Evolutionary conservation across 2,797 vertebrate genomes (phyloP), one percentile per base, ranked within the genome.

Genomic region (Acipenser ruthenus): DNA sequence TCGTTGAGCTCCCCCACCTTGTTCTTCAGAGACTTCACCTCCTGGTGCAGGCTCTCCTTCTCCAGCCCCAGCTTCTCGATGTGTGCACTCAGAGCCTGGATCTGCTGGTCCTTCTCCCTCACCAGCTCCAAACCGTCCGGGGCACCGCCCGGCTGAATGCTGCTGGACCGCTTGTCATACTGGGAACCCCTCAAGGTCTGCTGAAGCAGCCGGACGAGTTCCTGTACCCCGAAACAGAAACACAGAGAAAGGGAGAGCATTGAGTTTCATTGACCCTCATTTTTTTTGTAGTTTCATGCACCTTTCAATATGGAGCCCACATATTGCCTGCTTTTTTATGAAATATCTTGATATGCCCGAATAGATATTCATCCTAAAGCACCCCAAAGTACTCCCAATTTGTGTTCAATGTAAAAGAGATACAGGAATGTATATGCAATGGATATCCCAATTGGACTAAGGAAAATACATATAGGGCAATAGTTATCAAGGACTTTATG

Each of bases 111-210:
- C 68, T 89, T 90, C 64, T 95, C 94, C 71, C 86, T 83, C 8
- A 97, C 83, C 55, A 90, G 83, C 37, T 80, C 77, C 6, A 81
- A 51, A 0, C 85, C 79, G 61, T 89, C 72, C 73, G 79, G 82
- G 0, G 82, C 68, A 7, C 89, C 89, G 1, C 80, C 80, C 56
- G 83, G 80, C 63, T 11, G 83, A 58, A 60, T 0, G 65, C 79
- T 82, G 0, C 79, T 49, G 2, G 88, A 83, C 7, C 88, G 89
- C 70, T 90, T 86, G 50, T 96, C 92, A 0, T 92, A 91, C 68
- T 98, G 96, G 7, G 93, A 93, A 1, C 93, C 95, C 53, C 93
- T 87, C 8, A 99, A 88, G 0, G 95, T 98, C 84, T 99, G 96
- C 82, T 99, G 96, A 67, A 99, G 87, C 60, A 99, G 92, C 59